Evolutionary conservation across 2,888 invertebrate species (phyloP).

Genomic region (Pycnomerus fuliginosus): DNA sequence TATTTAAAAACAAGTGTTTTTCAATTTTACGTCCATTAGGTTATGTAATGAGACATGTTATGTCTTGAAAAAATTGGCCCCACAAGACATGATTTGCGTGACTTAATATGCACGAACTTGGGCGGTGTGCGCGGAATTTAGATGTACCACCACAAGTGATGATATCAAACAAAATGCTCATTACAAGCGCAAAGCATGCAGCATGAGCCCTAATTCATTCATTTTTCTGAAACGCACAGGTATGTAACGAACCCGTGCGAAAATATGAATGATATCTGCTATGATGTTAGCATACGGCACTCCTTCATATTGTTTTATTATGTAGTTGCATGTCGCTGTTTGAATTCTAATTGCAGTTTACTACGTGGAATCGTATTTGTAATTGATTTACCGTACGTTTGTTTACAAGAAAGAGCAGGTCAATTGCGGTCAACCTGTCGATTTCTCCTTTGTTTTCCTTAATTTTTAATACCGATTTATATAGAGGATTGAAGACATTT

Average conservation of each 20-base stretch:
- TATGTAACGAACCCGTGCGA: constrained; percentile 29
- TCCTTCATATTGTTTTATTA: constrained; percentile 30
- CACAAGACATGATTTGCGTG: constrained; percentile 25
- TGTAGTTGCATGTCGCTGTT: constrained; percentile 15
- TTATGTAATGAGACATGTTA: too few relatives aligned
- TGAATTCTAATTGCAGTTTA: constrained; percentile 25
- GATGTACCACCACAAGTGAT: constrained; percentile 15
- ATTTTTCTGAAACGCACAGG: constrained; percentile 28
- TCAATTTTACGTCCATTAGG: too few relatives aligned
- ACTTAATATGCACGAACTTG: constrained; percentile 24
- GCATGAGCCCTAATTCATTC: constrained; percentile 17
- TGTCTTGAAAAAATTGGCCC: too few relatives aligned
- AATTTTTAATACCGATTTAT: too few relatives aligned
- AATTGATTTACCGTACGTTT: constrained; percentile 22
- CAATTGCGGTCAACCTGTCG: constrained; percentile 18
- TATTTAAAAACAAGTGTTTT: too few relatives aligned
- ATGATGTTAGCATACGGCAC: constrained; percentile 29
- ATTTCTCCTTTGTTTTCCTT: too few relatives aligned
- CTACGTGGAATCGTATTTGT: constrained; percentile 23
- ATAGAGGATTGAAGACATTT: constrained; percentile 25
- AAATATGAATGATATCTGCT: constrained; percentile 35
- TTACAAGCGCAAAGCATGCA: constrained; percentile 11
- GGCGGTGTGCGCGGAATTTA: constrained; percentile 20
- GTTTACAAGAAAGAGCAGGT: constrained; percentile 19
- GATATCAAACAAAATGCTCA: constrained; percentile 15